A percentile compares a stretch with the other conserved stretches of the same genome.
Evolutionary conservation across 2,797 vertebrate species (phyloP).

Genomic region (Aotus griseimembra): DNA sequence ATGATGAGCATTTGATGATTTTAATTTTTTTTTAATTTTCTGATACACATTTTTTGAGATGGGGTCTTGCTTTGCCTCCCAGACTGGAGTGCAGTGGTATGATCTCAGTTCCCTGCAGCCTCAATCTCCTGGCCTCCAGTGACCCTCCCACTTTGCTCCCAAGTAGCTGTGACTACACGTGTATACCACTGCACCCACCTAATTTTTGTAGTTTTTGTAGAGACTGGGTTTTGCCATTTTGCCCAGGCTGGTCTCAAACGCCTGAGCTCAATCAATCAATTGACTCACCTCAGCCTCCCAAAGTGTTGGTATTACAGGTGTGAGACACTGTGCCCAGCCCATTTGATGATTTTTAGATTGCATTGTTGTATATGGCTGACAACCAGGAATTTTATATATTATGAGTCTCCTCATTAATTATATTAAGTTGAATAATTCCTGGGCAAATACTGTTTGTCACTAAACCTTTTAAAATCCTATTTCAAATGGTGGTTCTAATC

Average conservation of each 20-base stretch:
- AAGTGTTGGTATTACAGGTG: not conserved
- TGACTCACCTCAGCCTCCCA: not conserved
- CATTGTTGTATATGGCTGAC: not conserved
- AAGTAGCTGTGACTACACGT: not conserved
- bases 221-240: not conserved
- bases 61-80: not conserved
- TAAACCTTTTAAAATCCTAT: slow-evolving; percentile 6
- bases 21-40: not conserved
- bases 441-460: not conserved
- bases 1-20: not conserved
- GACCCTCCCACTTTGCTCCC: not conserved
- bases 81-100: not conserved
- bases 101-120: not conserved
- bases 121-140: not conserved
- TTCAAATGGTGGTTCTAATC: not conserved
- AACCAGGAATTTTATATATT: not conserved
- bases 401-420: not conserved
- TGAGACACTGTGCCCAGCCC: not conserved
- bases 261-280: not conserved
- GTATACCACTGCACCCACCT: not conserved
- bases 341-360: not conserved
- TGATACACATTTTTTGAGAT: not conserved
- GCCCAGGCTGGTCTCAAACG: not conserved
- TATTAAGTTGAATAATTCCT: slow-evolving; percentile 11
- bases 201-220: not conserved